Percentiles rank a stretch among this genome's conserved stretches.
Evolutionary conservation across 2,113 vertebrate species (phyloP).

Genomic region (Cyphomyrus discorhynchus): DNA sequence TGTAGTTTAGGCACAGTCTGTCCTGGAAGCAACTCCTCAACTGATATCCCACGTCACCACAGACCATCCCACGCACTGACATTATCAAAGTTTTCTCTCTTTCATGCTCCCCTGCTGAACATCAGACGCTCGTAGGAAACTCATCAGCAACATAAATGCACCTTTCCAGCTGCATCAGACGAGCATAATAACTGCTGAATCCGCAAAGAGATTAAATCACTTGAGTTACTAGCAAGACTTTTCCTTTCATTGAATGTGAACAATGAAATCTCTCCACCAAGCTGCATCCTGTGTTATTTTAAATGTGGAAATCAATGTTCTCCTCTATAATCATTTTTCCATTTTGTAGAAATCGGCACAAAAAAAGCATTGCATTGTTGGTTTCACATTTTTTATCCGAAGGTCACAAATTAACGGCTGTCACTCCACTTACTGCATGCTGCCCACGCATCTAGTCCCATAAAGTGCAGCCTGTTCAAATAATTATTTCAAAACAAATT

Average conservation of each 20-base stretch:
- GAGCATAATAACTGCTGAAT: slow-evolving; percentile 64
- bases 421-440: neutral
- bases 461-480: neutral
- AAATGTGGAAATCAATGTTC: slow-evolving; percentile 47
- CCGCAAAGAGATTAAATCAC: slow-evolving; percentile 64
- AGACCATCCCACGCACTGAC: neutral
- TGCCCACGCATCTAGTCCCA: neutral
- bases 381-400: neutral
- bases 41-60: neutral
- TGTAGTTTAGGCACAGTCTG: neutral
- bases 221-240: slow-evolving; percentile 63
- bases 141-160: slow-evolving; percentile 53
- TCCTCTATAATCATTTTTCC: slow-evolving; percentile 20
- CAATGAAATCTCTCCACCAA: slow-evolving; percentile 69
- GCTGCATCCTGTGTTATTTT: slow-evolving; percentile 62
- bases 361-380: slow-evolving; percentile 12
- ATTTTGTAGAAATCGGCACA: slow-evolving; percentile 12
- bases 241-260: slow-evolving; percentile 77
- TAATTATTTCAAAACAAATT: neutral
- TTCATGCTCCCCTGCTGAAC: slow-evolving; percentile 3
- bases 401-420: neutral
- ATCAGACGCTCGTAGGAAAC: slow-evolving; percentile 23
- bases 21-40: neutral
- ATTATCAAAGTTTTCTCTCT: neutral
- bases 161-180: slow-evolving; percentile 47